Percentiles rank a stretch among this genome's conserved stretches.
Evolutionary conservation across 2,113 vertebrate genomes (phyloP).

Genomic region (Nyctibius bracteatus): DNA sequence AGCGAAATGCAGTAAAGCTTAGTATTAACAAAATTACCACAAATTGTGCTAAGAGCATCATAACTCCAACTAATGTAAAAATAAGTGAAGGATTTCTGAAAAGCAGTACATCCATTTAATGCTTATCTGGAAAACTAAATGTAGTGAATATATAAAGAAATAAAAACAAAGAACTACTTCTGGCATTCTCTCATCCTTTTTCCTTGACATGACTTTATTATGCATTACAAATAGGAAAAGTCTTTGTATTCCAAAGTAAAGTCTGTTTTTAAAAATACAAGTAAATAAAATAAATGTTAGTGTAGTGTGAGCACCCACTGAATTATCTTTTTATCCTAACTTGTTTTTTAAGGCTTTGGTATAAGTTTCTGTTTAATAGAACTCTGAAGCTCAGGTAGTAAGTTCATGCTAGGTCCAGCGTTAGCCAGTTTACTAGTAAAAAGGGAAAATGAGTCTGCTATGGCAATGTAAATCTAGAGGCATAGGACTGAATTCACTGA

Average conservation of each 20-base stretch:
- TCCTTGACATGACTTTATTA: background rate
- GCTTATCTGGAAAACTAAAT: background rate
- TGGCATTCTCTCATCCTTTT: background rate
- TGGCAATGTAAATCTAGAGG: background rate
- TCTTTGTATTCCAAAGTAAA: background rate
- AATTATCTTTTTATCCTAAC: background rate
- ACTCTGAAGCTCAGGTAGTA: background rate
- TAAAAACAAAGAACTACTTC: background rate
- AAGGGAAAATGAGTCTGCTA: background rate
- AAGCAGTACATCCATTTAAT: background rate
- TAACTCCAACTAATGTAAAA: background rate
- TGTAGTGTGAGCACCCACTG: background rate
- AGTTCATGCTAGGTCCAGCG: background rate
- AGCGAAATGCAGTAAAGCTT: background rate
- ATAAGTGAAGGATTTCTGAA: conserved; percentile 5
- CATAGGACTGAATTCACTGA: background rate
- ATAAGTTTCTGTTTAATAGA: background rate
- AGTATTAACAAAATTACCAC: conserved; percentile 25
- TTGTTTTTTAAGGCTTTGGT: background rate
- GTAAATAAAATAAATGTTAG: background rate
- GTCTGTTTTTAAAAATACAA: background rate
- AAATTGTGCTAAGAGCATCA: conserved; percentile 21
- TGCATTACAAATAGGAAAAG: background rate
- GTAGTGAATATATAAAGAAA: background rate
- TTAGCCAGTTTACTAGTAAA: background rate